Base-by-base conservation (phyloP, 2,113 vertebrate species). In the Aramus guarauna region DNA sequence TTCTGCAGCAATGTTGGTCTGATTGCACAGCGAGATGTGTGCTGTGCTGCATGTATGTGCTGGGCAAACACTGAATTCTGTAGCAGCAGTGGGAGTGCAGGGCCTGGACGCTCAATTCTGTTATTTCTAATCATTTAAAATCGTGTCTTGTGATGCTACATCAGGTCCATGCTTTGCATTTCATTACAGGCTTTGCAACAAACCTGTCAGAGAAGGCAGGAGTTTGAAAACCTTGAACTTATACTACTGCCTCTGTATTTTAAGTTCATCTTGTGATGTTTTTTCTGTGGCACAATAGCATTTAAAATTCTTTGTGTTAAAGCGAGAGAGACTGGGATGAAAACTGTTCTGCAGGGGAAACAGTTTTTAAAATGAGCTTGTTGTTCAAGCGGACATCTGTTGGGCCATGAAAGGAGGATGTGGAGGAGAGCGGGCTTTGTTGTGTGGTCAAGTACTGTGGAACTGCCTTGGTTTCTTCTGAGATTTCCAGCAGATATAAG, bases 21-120 rank as follows among this genome's bases (percentile, higher is more conserved):
- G n/a, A 1, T 12, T 23, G n/a, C 50, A 27, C 0, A 1, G 55
- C 9, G 37, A 48, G 55, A 36, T 27, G 30, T 72, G 37, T 67
- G 55, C 60, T 68, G 3, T 10, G 66, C 60, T 86, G 69, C 72
- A 6, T 45, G 63, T 72, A 6, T 45, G 63, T 72, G 66, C 75
- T 36, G 50, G 63, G 43, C 50, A 64, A 36, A 9, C 11, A 3
- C 66, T 9, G 43, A 48, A 24, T 56, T n/a, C 67, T 83, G 63
- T 39, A 77, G 88, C 85, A 77, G 56, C 48, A 52, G 76, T 11
- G 2, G 32, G 41, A 11, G 17, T 15, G 67, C 56, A 30, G 62
- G 58, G 43, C 62, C 72, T 60, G 53, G 37, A 11, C 1, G 2
- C 39, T 85, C 36, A 6, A 2, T 43, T 72, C 80, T 85, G 37